Percentiles rank a stretch among this genome's conserved stretches.
Evolutionary conservation across 2,113 vertebrate species (phyloP).

Genomic region (Otus sunia): DNA sequence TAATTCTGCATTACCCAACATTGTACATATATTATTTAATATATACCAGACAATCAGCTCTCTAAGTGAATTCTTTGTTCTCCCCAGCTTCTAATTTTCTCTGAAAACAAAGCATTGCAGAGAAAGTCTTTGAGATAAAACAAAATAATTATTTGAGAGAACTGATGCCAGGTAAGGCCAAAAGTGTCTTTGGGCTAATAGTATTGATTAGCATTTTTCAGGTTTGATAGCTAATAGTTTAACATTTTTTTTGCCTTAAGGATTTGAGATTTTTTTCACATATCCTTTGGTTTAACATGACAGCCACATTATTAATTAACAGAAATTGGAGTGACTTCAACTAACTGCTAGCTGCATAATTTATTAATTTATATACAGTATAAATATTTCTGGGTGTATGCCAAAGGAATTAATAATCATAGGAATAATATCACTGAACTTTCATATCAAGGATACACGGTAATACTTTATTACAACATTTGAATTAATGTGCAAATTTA

Average conservation of each 20-base stretch:
- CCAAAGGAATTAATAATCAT: conserved; percentile 37
- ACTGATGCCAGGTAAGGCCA: conserved; percentile 7
- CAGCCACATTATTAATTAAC: conserved; percentile 14
- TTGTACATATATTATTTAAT: conserved; percentile 19
- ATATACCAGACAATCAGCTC: not conserved
- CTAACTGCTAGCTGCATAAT: conserved; percentile 6
- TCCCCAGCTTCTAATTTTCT: not conserved
- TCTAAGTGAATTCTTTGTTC: not conserved
- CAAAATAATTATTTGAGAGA: not conserved
- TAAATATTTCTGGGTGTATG: conserved; percentile 40
- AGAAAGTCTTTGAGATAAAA: conserved; percentile 7
- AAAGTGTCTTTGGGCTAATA: conserved; percentile 21
- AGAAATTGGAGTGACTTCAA: not conserved
- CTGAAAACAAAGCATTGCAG: conserved; percentile 24
- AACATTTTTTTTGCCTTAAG: not conserved
- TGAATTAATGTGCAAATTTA: conserved; percentile 44
- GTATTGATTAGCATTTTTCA: conserved; percentile 48
- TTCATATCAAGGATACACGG: not conserved
- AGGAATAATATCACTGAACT: not conserved
- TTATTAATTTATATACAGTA: conserved; percentile 45
- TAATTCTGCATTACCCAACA: not conserved
- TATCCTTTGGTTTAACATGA: conserved; percentile 9
- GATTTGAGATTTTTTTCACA: not conserved
- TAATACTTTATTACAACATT: conserved; percentile 12
- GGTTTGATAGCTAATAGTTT: not conserved